Conservation (phyloP, 2,888 invertebrate species). For the Papilio elwesi region DNA sequence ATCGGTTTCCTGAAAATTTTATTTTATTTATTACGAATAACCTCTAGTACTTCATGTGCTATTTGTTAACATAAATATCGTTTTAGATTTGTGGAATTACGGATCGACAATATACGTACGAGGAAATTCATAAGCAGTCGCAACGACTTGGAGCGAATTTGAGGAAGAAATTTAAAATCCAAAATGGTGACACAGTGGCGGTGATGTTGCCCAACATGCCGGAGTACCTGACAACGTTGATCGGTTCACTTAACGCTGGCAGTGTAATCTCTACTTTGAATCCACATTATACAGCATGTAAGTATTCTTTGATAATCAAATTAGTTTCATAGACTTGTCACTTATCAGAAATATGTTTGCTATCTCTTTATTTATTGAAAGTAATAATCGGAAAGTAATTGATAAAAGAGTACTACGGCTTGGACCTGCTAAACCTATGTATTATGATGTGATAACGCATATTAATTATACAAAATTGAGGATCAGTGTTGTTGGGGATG, state of each 20-base stretch:
- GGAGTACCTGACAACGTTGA: slow-evolving; percentile 85
- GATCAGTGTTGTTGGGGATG: too few species aligned
- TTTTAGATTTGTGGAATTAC: slow-evolving; percentile 87
- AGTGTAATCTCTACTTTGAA: slow-evolving; percentile 87
- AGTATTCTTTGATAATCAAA: slow-evolving; percentile 46
- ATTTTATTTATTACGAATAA: too few species aligned
- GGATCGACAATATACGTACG: slow-evolving; percentile 87
- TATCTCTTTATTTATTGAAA: too few species aligned
- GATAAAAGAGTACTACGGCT: too few species aligned
- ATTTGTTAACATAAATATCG: neutral
- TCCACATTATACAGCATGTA: slow-evolving; percentile 87
- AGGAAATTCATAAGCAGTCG: slow-evolving; percentile 84
- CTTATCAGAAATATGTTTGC: neutral
- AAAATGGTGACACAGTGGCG: slow-evolving; percentile 86
- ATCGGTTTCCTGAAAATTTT: too few species aligned
- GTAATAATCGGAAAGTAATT: too few species aligned
- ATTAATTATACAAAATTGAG: too few species aligned
- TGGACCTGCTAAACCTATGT: too few species aligned
- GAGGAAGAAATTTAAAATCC: slow-evolving; percentile 84
- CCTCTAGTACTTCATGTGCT: too few species aligned
- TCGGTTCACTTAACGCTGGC: slow-evolving; percentile 88
- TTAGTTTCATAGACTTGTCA: neutral
- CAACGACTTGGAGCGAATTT: slow-evolving; percentile 85
- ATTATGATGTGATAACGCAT: too few species aligned
- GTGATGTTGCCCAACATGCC: slow-evolving; percentile 88